phyloP scores from a whole-genome alignment of 2,113 vertebrate genomes.

The Zosterops hypoxanthus region DNA sequence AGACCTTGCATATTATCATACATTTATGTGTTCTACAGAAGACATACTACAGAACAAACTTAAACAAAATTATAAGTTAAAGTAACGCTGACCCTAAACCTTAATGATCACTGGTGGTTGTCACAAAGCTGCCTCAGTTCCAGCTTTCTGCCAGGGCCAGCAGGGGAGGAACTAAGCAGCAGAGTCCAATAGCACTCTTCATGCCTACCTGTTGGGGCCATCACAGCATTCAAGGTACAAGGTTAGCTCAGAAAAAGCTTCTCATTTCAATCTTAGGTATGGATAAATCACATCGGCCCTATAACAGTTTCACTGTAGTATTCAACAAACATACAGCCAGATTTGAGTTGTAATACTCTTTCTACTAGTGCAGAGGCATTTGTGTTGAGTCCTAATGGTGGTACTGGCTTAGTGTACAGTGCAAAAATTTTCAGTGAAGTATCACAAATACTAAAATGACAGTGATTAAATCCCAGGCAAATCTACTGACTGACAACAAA shows the following conservation, averaged over 20 bases:
- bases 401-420: background rate
- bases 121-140: background rate
- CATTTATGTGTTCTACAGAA: background rate
- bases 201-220: background rate
- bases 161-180: background rate
- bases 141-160: background rate
- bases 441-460: background rate
- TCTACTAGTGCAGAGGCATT: background rate
- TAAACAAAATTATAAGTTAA: background rate
- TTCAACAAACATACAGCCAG: background rate
- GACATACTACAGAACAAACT: background rate
- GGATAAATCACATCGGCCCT: background rate
- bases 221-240: background rate
- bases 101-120: background rate
- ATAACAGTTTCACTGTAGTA: background rate
- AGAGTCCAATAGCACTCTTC: background rate
- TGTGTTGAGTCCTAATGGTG: background rate
- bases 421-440: background rate
- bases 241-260: background rate
- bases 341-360: background rate
- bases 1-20: background rate
- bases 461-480: background rate
- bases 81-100: background rate
- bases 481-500: background rate
- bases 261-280: background rate